Base-by-base conservation (phyloP, 2,888 invertebrate genomes). In the Callinectes sapidus region DNA sequence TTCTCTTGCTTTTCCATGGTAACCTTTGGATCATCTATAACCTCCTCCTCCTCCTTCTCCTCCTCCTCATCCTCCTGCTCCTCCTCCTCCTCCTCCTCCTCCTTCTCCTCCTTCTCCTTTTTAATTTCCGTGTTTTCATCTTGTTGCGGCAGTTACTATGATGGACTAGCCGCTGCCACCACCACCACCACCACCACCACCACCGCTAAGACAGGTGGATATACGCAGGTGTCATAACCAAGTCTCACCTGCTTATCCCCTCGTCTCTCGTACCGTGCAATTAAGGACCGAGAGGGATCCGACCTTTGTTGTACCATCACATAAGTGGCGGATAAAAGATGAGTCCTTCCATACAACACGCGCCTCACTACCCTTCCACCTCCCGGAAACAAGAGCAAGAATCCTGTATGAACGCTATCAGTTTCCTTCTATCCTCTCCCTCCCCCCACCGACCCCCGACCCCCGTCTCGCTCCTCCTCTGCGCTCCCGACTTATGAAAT, bases 71-170 rank as follows among this genome's bases (percentile, higher is more conserved):
- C 66, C 66, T 71, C 66, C 66, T 71, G n/a, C 23, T 71, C n/a
- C 66, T 71, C n/a, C 66, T 71, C 66, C 66, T 71, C 66, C n/a
- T 71, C 6, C 23, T 71, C 66, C 66, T 71, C 66, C 66, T 71
- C 66, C 23, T 71, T 2, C 66, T n/a, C 66, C 23, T 23, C 66
- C 66, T n/a, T n/a, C 23, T 71, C 66, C 23, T 71, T 71, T 55
- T 55, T 55, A 16, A 10, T 16, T 16, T 16, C 55, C 61, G 23
- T 61, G 61, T 61, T 61, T 61, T 61, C 18, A 16, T 61, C 61
- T 18, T 61, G 3, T 1, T 61, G 18, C 39, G 16, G 61, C 61
- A 61, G 18, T 61, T 18, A 61, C 2, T 61, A 10, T 18, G 61
- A 18, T 61, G 61, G 23, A 61, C n/a, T n/a, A n/a, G n/a, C n/a